Conservation (phyloP, 2,797 vertebrate genomes). For the Rousettus madagascariensis region DNA sequence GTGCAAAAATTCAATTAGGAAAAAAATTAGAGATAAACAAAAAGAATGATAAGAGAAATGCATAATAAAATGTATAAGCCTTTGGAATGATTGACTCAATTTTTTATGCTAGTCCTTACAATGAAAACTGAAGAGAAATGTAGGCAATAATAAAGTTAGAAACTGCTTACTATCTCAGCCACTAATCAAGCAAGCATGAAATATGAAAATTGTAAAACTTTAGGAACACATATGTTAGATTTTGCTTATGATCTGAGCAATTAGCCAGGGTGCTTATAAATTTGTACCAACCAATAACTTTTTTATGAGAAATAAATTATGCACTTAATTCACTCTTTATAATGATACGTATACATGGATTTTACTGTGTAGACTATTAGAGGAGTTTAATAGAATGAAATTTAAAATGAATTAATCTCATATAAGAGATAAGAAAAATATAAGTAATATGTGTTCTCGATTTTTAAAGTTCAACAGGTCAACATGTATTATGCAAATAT, state of each 20-base stretch:
- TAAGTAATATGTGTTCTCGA: background rate
- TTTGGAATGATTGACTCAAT: background rate
- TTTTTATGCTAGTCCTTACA: background rate
- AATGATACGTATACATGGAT: background rate
- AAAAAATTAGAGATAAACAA: background rate
- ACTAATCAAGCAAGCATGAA: background rate
- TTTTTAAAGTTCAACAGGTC: slow-evolving; percentile 36
- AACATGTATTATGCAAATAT: background rate
- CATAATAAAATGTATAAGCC: background rate
- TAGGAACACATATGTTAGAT: background rate
- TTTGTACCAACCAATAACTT: background rate
- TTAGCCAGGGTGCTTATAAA: background rate
- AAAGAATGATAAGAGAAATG: background rate
- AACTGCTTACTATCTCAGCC: background rate
- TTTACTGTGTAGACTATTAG: background rate
- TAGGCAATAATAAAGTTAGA: background rate
- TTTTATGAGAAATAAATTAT: background rate
- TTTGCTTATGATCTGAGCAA: background rate
- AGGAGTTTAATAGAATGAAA: background rate
- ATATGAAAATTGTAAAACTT: background rate
- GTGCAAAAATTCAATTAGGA: background rate
- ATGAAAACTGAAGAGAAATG: background rate
- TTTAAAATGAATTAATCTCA: background rate
- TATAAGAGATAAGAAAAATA: background rate
- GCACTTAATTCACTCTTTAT: slow-evolving; percentile 34